A percentile compares a stretch with the other conserved stretches of the same genome.
Evolutionary conservation across 2,797 vertebrate genomes (phyloP).

Genomic region (Microcaecilia unicolor): DNA sequence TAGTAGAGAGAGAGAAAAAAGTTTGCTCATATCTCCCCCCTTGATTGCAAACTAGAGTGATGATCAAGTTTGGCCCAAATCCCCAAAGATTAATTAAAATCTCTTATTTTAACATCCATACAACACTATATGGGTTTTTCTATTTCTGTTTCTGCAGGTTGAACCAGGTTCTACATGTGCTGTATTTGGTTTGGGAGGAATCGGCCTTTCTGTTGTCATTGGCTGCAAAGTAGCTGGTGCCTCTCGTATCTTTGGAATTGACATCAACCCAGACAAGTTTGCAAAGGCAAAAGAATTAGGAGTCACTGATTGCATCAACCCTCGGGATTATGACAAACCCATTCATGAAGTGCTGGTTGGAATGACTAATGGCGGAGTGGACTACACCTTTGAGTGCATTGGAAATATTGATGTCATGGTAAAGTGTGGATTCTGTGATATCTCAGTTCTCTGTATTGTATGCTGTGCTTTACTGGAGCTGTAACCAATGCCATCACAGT

Average conservation of each 20-base stretch:
- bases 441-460: too few species aligned
- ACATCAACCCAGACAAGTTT: slow-evolving; percentile 74
- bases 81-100: background rate
- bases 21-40: background rate
- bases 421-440: too few species aligned
- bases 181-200: slow-evolving; percentile 78
- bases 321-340: slow-evolving; percentile 67
- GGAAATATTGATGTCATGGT: slow-evolving; percentile 79
- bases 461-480: too few species aligned
- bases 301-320: slow-evolving; percentile 77
- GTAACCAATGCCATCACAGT: too few species aligned
- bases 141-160: slow-evolving; percentile 49
- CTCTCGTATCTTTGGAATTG: slow-evolving; percentile 73
- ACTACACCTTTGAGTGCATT: slow-evolving; percentile 80
- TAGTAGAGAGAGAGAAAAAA: too few species aligned
- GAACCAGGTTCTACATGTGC: slow-evolving; percentile 73
- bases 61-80: background rate
- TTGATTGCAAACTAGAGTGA: background rate
- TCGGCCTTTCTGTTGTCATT: slow-evolving; percentile 74
- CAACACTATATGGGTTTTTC: background rate
- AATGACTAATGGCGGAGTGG: slow-evolving; percentile 68
- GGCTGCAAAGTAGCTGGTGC: slow-evolving; percentile 77
- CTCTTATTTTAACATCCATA: background rate
- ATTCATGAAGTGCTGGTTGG: slow-evolving; percentile 74
- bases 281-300: slow-evolving; percentile 72